Conservation (phyloP, 2,797 vertebrate genomes). For the Acanthornis magna region DNA sequence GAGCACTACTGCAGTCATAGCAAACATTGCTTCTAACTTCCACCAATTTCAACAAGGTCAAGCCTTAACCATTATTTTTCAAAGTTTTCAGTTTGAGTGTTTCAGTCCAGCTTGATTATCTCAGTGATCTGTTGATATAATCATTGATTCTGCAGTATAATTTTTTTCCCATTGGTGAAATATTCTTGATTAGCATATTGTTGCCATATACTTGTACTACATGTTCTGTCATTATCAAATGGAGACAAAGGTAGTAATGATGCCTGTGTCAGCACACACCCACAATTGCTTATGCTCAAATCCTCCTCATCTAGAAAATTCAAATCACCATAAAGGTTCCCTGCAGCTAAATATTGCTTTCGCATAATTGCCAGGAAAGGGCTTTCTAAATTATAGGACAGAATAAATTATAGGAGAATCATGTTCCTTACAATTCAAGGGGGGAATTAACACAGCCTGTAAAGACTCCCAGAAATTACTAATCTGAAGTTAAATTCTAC, state of each 20-base stretch:
- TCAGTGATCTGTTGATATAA: not conserved
- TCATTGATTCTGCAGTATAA: not conserved
- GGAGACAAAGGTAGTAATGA: constrained; percentile 21
- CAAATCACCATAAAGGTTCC: constrained; percentile 40
- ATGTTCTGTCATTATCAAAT: not conserved
- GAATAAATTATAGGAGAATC: constrained; percentile 51
- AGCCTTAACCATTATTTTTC: not conserved
- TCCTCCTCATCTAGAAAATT: constrained; percentile 39
- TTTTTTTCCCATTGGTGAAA: not conserved
- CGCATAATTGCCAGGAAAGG: constrained; percentile 43
- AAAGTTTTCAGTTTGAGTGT: not conserved
- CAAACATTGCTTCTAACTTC: not conserved
- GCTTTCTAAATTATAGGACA: constrained; percentile 36
- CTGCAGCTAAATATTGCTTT: constrained; percentile 51
- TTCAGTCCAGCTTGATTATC: not conserved
- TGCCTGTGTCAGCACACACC: constrained; percentile 9
- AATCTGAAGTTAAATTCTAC: not conserved
- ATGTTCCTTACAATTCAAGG: constrained; percentile 33
- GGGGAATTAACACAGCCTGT: constrained; percentile 15
- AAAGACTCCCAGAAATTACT: not conserved
- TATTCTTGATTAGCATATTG: not conserved
- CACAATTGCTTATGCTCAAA: constrained; percentile 26
- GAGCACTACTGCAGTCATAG: not conserved
- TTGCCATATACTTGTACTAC: not conserved
- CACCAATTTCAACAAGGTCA: not conserved